These are phyloP conservation scores for Porites rus DNA, from an alignment of 92 coral and sea anemone genomes.

Conservation along the genomic window DNA sequence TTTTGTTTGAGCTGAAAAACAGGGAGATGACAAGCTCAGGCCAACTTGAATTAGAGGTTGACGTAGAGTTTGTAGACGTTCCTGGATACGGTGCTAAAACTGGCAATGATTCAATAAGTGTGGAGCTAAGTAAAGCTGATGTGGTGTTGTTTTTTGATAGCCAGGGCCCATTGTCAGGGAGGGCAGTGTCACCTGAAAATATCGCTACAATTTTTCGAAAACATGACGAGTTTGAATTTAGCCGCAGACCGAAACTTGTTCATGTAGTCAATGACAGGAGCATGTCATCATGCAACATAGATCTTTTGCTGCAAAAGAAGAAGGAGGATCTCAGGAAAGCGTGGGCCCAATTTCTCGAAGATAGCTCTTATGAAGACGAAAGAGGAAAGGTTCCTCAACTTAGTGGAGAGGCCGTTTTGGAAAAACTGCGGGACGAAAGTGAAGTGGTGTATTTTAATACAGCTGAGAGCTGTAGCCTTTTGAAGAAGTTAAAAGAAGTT, in stretches of 20 bases:
- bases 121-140: slow-evolving; percentile 38
- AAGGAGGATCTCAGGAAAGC: background rate
- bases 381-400: slow-evolving; percentile 30
- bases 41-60: slow-evolving; percentile 35
- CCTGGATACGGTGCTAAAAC: slow-evolving; percentile 46
- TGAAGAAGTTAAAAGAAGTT: too few species aligned
- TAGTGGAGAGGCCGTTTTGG: slow-evolving; percentile 26
- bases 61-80: slow-evolving; percentile 55
- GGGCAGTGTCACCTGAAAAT: slow-evolving; percentile 42
- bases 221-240: slow-evolving; percentile 25
- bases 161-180: slow-evolving; percentile 29
- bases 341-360: too few species aligned
- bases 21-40: background rate
- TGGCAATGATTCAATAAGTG: slow-evolving; percentile 21
- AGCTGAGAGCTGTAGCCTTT: too few species aligned
- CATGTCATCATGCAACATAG: too few species aligned
- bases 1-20: slow-evolving; percentile 10
- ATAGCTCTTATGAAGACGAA: background rate
- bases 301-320: background rate
- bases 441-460: slow-evolving; percentile 13
- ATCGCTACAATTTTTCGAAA: slow-evolving; percentile 26
- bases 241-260: slow-evolving; percentile 47
- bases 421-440: slow-evolving; percentile 3
- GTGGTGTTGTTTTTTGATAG: slow-evolving; percentile 36
- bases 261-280: slow-evolving; percentile 14